Conservation (phyloP, 2,113 vertebrate genomes). For the Ginglymostoma cirratum region DNA sequence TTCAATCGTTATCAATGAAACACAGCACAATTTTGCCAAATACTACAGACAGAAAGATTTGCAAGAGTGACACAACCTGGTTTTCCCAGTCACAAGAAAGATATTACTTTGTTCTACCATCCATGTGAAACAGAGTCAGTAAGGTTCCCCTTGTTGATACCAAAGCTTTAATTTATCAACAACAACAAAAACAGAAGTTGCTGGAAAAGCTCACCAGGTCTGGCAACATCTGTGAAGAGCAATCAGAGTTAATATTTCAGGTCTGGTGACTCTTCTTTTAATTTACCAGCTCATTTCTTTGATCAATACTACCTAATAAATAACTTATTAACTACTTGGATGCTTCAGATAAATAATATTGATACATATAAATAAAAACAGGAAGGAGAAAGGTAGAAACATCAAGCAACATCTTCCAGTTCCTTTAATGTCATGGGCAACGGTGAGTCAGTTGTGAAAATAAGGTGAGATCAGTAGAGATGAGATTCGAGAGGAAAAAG, state of each 20-base stretch:
- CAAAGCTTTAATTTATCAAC: not conserved
- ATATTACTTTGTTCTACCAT: not conserved
- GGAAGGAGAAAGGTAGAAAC: not conserved
- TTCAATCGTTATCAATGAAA: conserved; percentile 1
- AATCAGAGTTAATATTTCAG: too few relatives aligned
- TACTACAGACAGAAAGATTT: not conserved
- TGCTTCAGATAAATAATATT: not conserved
- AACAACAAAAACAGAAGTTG: too few relatives aligned
- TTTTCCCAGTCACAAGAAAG: not conserved
- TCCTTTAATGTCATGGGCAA: too few relatives aligned
- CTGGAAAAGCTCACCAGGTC: too few relatives aligned
- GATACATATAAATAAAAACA: not conserved
- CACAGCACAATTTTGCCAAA: not conserved
- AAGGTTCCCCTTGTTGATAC: too few relatives aligned
- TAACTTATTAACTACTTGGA: not conserved
- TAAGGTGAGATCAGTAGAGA: too few relatives aligned
- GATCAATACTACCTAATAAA: not conserved
- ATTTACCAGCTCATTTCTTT: not conserved
- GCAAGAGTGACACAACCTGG: not conserved
- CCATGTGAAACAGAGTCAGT: not conserved
- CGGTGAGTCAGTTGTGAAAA: too few relatives aligned
- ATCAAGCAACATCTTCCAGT: not conserved
- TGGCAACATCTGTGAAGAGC: too few relatives aligned
- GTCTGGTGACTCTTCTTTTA: not conserved
- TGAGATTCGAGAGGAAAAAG: too few relatives aligned